Percentiles rank a stretch among this genome's conserved stretches.
These are phyloP conservation scores for Bugula neritina DNA, from an alignment of 2,888 invertebrate genomes.

Conservation along the genomic window DNA sequence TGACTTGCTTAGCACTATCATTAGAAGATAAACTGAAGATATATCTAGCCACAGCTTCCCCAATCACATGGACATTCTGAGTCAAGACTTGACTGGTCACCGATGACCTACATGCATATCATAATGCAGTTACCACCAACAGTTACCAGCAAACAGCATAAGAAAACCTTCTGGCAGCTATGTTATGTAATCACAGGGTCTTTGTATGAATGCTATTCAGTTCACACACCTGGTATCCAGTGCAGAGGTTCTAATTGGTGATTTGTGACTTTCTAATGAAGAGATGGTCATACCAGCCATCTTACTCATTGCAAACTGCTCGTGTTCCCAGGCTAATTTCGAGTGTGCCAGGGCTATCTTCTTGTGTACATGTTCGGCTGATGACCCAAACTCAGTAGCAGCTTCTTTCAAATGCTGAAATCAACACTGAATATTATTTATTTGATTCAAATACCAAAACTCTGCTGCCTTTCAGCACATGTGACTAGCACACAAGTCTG, in stretches of 20 bases:
- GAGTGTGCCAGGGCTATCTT: conserved; percentile 94
- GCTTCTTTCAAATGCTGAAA: background rate
- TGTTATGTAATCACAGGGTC: too few relatives aligned
- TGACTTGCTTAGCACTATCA: conserved; percentile 29
- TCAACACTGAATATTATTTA: too few relatives aligned
- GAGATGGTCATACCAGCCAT: conserved; percentile 88
- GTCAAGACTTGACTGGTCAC: conserved; percentile 60
- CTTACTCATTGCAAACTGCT: conserved; percentile 84
- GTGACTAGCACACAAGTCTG: too few relatives aligned
- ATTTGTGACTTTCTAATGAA: conserved; percentile 58
- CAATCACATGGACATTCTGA: conserved; percentile 68
- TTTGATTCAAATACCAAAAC: too few relatives aligned
- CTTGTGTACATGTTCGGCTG: conserved; percentile 63
- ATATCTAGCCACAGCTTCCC: conserved; percentile 70
- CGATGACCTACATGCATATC: conserved; percentile 42
- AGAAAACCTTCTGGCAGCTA: too few relatives aligned
- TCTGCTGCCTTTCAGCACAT: too few relatives aligned
- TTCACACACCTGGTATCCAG: conserved; percentile 53
- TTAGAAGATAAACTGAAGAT: conserved; percentile 55
- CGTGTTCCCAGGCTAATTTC: conserved; percentile 91
- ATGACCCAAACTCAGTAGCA: background rate
- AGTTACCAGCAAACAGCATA: too few relatives aligned
- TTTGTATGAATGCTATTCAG: too few relatives aligned
- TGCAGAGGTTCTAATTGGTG: conserved; percentile 49
- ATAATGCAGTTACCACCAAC: too few relatives aligned